Percentiles rank a stretch among this genome's conserved stretches.
These are phyloP conservation scores for Caenorhabditis sp. DNA, from an alignment of 2,888 invertebrate genomes.

Conservation along the genomic window DNA sequence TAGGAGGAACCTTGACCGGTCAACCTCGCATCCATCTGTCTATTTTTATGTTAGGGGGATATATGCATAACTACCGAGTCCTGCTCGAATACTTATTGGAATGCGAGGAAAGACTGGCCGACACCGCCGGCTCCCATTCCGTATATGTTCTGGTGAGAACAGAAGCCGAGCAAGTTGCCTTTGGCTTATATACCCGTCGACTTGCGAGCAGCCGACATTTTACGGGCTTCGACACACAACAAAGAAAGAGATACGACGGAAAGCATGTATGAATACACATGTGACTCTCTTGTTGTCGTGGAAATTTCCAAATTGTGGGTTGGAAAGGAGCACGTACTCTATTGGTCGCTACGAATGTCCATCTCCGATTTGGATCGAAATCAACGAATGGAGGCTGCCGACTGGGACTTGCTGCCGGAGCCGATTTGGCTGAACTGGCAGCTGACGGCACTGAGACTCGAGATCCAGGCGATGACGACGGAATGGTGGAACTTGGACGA, in stretches of 20 bases:
- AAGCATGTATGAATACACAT: conserved; percentile 1
- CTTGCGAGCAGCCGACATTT: conserved; percentile 17
- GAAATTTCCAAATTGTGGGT: no score
- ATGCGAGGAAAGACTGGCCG: background rate
- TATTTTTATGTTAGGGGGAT: background rate
- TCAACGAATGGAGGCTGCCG: conserved; percentile 57
- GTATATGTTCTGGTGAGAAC: conserved; percentile 39
- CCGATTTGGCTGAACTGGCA: conserved; percentile 58
- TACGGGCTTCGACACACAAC: conserved; percentile 1
- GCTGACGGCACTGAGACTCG: conserved; percentile 37
- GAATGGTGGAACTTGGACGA: conserved; percentile 43
- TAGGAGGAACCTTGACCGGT: background rate
- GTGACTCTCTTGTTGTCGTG: background rate
- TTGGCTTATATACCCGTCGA: conserved; percentile 18
- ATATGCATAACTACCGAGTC: conserved; percentile 16
- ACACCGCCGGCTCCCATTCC: conserved; percentile 6
- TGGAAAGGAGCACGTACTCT: conserved; percentile 58
- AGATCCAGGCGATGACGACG: conserved; percentile 44
- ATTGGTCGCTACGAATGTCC: conserved; percentile 78
- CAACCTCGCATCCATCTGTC: background rate
- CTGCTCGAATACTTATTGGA: conserved; percentile 35
- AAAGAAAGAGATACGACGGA: background rate
- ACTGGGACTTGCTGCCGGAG: conserved; percentile 57
- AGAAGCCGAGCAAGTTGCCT: background rate
- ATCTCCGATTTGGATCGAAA: conserved; percentile 70